Evolutionary conservation across 2,888 invertebrate genomes (phyloP).

Genomic region (Cantharis nigra): DNA sequence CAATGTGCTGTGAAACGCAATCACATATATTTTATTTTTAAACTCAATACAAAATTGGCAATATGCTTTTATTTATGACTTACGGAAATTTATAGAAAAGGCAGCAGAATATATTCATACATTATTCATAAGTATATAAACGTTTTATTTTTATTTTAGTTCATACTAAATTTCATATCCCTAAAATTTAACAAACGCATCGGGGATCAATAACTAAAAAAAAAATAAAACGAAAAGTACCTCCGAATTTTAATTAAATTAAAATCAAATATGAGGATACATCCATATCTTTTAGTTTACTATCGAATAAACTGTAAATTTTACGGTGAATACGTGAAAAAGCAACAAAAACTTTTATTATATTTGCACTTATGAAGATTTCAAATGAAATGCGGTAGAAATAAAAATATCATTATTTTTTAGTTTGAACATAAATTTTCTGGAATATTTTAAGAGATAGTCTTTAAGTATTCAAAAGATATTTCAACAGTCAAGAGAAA

Average conservation of each 20-base stretch:
- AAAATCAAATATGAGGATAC: not conserved
- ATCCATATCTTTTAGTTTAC: not conserved
- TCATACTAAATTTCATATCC: not conserved
- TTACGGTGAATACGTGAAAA: not conserved
- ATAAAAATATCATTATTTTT: constrained; percentile 6
- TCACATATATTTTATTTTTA: constrained; percentile 19
- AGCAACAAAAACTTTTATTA: not conserved
- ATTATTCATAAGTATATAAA: constrained; percentile 19
- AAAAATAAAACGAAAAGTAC: not conserved
- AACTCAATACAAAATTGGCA: constrained; percentile 21
- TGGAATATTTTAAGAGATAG: constrained; percentile 4
- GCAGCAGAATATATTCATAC: constrained; percentile 14
- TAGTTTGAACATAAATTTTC: constrained; percentile 5
- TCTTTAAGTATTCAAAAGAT: constrained; percentile 19
- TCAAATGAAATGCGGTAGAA: constrained; percentile 2
- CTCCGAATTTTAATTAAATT: not conserved
- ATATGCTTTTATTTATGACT: constrained; percentile 23
- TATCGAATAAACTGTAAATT: not conserved
- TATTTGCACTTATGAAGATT: constrained; percentile 10
- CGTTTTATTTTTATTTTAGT: constrained; percentile 12
- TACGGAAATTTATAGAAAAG: constrained; percentile 20
- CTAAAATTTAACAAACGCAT: not conserved
- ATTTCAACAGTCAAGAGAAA: constrained; percentile 18
- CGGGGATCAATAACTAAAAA: not conserved
- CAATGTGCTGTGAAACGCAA: constrained; percentile 20